phyloP scores from a whole-genome alignment of 2,888 invertebrate genomes.

The Candidula unifasciata region DNA sequence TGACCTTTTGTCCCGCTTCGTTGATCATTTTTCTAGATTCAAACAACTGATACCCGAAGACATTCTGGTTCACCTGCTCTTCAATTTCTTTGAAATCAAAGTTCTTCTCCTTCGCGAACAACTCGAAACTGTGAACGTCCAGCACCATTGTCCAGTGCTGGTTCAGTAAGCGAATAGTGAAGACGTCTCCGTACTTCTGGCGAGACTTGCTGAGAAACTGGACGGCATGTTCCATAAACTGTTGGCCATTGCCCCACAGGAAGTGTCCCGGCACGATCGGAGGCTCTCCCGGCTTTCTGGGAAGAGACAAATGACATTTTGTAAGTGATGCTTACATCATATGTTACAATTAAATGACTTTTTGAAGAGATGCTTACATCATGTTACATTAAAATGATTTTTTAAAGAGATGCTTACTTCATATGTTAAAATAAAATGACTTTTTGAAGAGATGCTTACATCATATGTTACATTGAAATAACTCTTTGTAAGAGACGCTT shows the following conservation, averaged over 20 bases:
- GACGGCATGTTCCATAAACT: constrained; percentile 75
- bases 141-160: constrained; percentile 75
- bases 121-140: constrained; percentile 76
- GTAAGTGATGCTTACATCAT: neutral
- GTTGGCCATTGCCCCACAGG: constrained; percentile 74
- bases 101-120: constrained; percentile 72
- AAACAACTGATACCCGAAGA: constrained; percentile 75
- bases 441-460: too few relatives aligned
- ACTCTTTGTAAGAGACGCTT: too few relatives aligned
- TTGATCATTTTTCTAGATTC: constrained; percentile 76
- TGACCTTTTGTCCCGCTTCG: constrained; percentile 75
- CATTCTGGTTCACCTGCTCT: constrained; percentile 77
- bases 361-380: too few relatives aligned
- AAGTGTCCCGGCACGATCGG: constrained; percentile 71
- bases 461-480: too few relatives aligned
- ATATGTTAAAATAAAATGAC: neutral
- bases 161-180: constrained; percentile 76
- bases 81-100: constrained; percentile 78
- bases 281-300: constrained; percentile 74
- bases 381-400: too few relatives aligned
- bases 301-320: constrained; percentile 4
- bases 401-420: too few relatives aligned
- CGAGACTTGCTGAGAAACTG: constrained; percentile 72
- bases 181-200: constrained; percentile 73
- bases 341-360: neutral